Evolutionary conservation across 1,140 invertebrate genomes (phyloP).

Genomic region (Bombus picipes): DNA sequence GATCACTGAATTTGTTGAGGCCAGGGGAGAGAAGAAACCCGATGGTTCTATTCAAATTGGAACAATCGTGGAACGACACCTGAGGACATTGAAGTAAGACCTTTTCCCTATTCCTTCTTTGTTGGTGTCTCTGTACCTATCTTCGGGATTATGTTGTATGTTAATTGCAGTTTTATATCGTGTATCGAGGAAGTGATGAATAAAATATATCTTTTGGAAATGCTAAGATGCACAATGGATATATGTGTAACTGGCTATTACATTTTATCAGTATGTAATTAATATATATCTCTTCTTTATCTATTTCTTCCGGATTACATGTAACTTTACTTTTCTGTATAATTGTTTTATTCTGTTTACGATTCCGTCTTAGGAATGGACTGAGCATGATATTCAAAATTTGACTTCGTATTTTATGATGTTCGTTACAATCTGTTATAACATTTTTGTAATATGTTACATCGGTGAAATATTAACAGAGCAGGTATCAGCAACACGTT

Average conservation of each 20-base stretch:
- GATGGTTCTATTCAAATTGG: constrained; percentile 9
- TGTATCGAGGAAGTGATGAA: constrained; percentile 68
- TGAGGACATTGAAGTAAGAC: constrained; percentile 14
- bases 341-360: neutral
- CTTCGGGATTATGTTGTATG: neutral
- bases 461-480: constrained; percentile 64
- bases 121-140: no score
- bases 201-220: constrained; percentile 67
- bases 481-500: neutral
- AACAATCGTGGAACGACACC: constrained; percentile 52
- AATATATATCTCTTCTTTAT: no score
- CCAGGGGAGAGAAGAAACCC: neutral
- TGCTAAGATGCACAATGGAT: constrained; percentile 60
- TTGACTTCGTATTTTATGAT: constrained; percentile 48
- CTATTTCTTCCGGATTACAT: no score
- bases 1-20: constrained; percentile 37
- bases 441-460: constrained; percentile 73
- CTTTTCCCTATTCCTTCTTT: neutral
- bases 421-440: constrained; percentile 63
- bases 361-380: constrained; percentile 64
- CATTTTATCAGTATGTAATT: constrained; percentile 62
- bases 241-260: constrained; percentile 71
- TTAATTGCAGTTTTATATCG: constrained; percentile 66
- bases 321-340: neutral
- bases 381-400: constrained; percentile 29